Evolutionary conservation across 2,797 vertebrate species (phyloP), one percentile per base, ranked within the genome.

Genomic region (Tarsius wallacei): DNA sequence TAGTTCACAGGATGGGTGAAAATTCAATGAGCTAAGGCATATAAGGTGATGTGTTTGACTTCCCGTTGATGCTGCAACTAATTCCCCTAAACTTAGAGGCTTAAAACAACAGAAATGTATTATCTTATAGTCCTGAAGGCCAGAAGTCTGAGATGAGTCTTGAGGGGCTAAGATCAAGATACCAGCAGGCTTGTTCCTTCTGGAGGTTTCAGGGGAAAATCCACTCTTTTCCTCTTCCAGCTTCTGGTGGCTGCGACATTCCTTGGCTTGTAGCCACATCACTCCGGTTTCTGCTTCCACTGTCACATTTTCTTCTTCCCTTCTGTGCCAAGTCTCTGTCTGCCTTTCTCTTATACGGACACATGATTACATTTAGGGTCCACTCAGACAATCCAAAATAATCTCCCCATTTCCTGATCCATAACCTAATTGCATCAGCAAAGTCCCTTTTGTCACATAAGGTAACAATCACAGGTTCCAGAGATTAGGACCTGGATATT

Each of bases 221-320:
- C 9, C 8, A 22, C 0, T 76, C 17, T 26, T 87, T 94, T 55
- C 21, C 21, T 89, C 16, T 49, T 47, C n/a, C n/a, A 17, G 24
- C 14, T 83, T 77, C 87, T 51, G 33, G 24, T 26, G n/a, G 57
- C 21, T 49, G n/a, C 66, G 17, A 24, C 71, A 63, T 90, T 53
- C 81, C 26, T 93, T 74, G 77, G 81, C 84, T 90, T 91, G 10
- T 68, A 28, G 49, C 33, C 71, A 81, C 76, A 81, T 93, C 70
- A 12, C 64, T 87, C 26, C 24, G 47, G 3, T 33, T 59, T 93
- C 93, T 93, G 73, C 76, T 83, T 55, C 42, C 5, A 9, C 16
- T 51, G 47, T 74, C 86, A 55, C 33, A 53, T 28, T 31, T 42
- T n/a, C 63, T 91, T 87, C 64, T 70, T 31, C 31, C 10, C 63